Conservation (phyloP, 2,113 vertebrate genomes). For the Burhinus oedicnemus region DNA sequence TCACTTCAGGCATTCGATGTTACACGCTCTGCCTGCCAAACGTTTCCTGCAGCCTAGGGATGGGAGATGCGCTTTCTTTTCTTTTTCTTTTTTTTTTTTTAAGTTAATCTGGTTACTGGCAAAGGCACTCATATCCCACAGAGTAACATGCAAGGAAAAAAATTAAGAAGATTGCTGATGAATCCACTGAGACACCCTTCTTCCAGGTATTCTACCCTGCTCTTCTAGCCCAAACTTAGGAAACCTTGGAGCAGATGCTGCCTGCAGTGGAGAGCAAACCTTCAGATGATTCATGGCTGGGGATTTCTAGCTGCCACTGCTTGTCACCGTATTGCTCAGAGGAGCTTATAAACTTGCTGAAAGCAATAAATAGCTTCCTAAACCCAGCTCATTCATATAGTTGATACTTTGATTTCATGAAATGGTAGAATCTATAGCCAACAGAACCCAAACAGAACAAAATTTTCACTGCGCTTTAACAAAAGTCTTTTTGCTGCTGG, state of each 20-base stretch:
- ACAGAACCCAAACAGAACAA: background rate
- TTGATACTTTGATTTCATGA: background rate
- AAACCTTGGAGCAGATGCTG: background rate
- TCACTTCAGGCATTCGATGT: background rate
- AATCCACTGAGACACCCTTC: background rate
- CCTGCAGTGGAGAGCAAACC: background rate
- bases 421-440: background rate
- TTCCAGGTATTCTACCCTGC: background rate
- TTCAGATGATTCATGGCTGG: background rate
- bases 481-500: background rate
- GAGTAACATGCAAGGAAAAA: background rate
- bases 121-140: background rate
- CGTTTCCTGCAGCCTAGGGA: background rate
- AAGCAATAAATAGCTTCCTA: slow-evolving; percentile 19
- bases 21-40: background rate
- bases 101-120: background rate
- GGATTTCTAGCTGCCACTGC: slow-evolving; percentile 3
- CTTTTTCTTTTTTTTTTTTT: no score
- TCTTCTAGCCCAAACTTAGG: background rate
- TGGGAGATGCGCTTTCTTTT: background rate
- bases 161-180: background rate
- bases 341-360: background rate
- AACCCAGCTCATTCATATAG: background rate
- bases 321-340: background rate
- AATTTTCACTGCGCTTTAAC: background rate